Evolutionary conservation across 2,797 vertebrate species (phyloP).

Genomic region (Danionella dracula): DNA sequence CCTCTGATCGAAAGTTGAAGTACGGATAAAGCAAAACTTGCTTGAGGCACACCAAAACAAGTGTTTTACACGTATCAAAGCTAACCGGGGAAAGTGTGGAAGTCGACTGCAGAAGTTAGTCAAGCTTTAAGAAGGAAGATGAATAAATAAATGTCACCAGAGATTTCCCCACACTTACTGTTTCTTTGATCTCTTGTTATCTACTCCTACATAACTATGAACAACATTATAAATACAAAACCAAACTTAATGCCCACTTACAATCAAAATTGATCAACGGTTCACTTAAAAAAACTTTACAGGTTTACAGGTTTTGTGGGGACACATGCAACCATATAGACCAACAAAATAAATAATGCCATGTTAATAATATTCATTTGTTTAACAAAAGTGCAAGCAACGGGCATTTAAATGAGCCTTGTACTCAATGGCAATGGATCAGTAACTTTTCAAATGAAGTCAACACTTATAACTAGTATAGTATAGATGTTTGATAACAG

Average conservation of each 20-base stretch:
- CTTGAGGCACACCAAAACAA: slow-evolving; percentile 49
- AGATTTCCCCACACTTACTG: slow-evolving; percentile 19
- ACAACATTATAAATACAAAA: neutral
- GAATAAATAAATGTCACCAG: slow-evolving; percentile 28
- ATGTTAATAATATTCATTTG: no score
- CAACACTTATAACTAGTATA: no score
- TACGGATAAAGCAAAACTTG: slow-evolving; percentile 55
- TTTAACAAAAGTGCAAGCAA: no score
- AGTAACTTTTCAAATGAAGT: no score
- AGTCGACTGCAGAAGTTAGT: slow-evolving; percentile 42
- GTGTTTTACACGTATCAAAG: slow-evolving; percentile 41
- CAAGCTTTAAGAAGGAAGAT: slow-evolving; percentile 33
- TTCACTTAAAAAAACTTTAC: no score
- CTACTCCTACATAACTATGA: slow-evolving; percentile 9
- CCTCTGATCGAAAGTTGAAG: slow-evolving; percentile 55
- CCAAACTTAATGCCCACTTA: neutral
- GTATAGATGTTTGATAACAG: no score
- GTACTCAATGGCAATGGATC: no score
- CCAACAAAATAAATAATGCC: no score
- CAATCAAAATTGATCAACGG: no score
- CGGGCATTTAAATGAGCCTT: no score
- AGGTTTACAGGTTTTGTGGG: no score
- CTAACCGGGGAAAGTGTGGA: slow-evolving; percentile 31
- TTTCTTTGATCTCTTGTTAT: slow-evolving; percentile 34
- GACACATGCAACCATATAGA: no score